These are phyloP conservation scores for Silurus lanzhouensis DNA, from an alignment of 2,797 vertebrate genomes.

Conservation along the genomic window DNA sequence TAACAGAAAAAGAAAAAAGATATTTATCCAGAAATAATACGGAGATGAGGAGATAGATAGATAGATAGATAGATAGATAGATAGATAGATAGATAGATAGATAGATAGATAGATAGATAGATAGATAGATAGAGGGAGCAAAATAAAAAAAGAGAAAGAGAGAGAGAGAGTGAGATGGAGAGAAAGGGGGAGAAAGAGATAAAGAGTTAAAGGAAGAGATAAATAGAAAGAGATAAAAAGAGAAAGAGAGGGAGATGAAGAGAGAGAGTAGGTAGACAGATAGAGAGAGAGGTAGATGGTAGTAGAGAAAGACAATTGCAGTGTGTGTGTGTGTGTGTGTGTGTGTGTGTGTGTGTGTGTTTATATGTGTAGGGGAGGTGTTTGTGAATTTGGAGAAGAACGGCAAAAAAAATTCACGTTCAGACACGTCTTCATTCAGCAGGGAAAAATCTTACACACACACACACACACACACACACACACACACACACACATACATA, in stretches of 20 bases:
- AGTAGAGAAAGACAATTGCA: background rate
- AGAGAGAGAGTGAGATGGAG: background rate
- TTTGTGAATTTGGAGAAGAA: too few relatives aligned
- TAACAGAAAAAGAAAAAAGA: background rate
- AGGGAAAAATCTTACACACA: conserved; percentile 1
- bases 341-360: background rate
- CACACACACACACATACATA: background rate
- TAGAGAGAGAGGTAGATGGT: background rate
- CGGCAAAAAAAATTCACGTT: background rate
- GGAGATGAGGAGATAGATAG: background rate
- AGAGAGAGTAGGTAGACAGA: background rate
- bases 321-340: background rate
- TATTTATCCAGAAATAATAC: background rate
- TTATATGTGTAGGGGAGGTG: too few relatives aligned
- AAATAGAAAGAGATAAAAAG: conserved; percentile 11
- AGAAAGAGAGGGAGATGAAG: conserved; percentile 46
- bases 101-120: background rate
- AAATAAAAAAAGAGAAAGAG: background rate
- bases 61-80: background rate
- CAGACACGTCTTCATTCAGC: conserved; percentile 11
- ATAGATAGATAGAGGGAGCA: too few relatives aligned
- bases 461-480: conserved; percentile 1
- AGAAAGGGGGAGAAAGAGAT: background rate
- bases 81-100: background rate
- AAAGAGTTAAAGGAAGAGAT: background rate